Base-by-base conservation (phyloP, 23 tunicate species). In the Styela clava region DNA sequence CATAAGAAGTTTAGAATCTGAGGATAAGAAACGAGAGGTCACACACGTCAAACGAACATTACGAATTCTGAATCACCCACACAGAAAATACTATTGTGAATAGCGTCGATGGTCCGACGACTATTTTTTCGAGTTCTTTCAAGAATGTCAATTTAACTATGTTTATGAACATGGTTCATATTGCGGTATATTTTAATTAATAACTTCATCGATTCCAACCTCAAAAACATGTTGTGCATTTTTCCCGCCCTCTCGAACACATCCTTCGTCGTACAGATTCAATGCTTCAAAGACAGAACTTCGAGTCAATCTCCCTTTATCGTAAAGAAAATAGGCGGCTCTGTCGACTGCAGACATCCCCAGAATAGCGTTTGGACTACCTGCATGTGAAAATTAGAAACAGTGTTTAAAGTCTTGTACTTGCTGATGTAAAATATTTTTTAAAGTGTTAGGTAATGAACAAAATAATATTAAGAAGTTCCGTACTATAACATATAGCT, bases 311-410 rank as follows among this genome's bases (percentile, higher is more conserved):
- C 95, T 76, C 36, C 89, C 81, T 34, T 71, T 69, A 33, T 85
- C 83, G 80, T 89, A 89, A 35, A 89, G 64, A 69, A 84, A 89
- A 61, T 89, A 89, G 30, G 95, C 89, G 22, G 95, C 95, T 2
- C 89, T 72, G 34, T 89, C 95, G 2, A 89, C 89, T 30, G 82
- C 95, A 20, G 52, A 69, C 34, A 89, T 31, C 33, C 85, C 82
- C 24, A 89, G 82, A 30, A 74, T 33, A 62, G 85, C 68, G 67
- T 74, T 79, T n/a, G 77, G 82, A 26, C 88, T 12, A 34, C 94
- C 94, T 89, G 78, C 1, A 65, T 36, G 33, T 0, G 28, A 82
- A 34, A 44, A 72, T 0, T 1, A 21, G 32, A 63, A 19, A 18
- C 19, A 78, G 63, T 24, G 23, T 22, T 74, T n/a, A n/a, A n/a